These are phyloP conservation scores for Cyrtonyx montezumae DNA, from an alignment of 2,113 vertebrate species.

Conservation along the genomic window DNA sequence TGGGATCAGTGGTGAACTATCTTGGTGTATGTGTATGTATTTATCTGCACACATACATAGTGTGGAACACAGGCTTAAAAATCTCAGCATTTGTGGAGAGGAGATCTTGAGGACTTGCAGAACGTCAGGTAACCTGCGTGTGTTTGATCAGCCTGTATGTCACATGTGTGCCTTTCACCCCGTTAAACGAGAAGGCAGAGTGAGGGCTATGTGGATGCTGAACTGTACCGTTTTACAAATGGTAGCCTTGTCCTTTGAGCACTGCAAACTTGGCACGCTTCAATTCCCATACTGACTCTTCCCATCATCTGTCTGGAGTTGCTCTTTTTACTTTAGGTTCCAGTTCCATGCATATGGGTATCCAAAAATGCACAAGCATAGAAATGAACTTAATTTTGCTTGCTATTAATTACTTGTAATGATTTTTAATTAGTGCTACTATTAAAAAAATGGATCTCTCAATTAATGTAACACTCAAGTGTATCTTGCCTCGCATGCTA, in stretches of 20 bases:
- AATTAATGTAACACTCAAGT: not conserved
- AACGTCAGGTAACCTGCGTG: too few relatives aligned
- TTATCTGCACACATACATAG: too few relatives aligned
- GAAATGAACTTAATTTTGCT: not conserved
- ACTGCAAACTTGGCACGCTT: accelerated
- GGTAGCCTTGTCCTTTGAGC: not conserved
- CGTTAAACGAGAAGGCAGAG: too few relatives aligned
- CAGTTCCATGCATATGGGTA: not conserved
- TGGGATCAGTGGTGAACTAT: not conserved
- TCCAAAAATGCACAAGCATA: not conserved
- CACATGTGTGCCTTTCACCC: too few relatives aligned
- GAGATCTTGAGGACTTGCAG: too few relatives aligned
- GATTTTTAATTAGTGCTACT: not conserved
- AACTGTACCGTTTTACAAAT: too few relatives aligned
- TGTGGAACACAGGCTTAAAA: too few relatives aligned
- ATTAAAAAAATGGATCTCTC: not conserved
- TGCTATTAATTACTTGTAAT: not conserved
- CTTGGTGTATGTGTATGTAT: too few relatives aligned
- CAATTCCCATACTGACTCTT: not conserved
- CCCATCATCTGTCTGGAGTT: not conserved
- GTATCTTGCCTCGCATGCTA: not conserved
- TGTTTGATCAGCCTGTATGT: too few relatives aligned
- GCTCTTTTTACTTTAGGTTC: not conserved
- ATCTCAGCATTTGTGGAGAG: too few relatives aligned
- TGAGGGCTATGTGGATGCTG: too few relatives aligned